These are phyloP conservation scores for Lophius piscatorius DNA, from an alignment of 2,113 vertebrate genomes.

Conservation along the genomic window DNA sequence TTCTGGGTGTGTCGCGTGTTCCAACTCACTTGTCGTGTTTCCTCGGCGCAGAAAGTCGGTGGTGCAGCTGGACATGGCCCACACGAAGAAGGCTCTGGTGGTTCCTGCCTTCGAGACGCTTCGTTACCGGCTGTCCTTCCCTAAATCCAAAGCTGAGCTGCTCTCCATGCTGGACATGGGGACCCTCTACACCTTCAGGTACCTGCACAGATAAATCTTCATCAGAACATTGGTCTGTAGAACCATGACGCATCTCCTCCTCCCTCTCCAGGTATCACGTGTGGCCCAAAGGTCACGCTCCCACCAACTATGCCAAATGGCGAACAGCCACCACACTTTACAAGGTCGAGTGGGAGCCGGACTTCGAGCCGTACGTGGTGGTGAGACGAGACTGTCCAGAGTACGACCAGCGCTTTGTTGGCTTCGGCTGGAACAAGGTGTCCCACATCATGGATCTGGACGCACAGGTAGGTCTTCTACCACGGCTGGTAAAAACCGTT, in stretches of 20 bases:
- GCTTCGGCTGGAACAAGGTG: slow-evolving; percentile 99
- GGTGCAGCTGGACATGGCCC: slow-evolving; percentile 86
- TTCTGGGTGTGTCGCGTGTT: background rate
- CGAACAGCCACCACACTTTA: slow-evolving; percentile 89
- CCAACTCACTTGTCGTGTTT: background rate
- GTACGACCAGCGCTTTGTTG: slow-evolving; percentile 94
- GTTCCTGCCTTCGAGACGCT: slow-evolving; percentile 95
- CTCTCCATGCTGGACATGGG: slow-evolving; percentile 95
- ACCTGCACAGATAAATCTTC: background rate
- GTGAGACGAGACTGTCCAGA: slow-evolving; percentile 90
- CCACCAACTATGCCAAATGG: slow-evolving; percentile 94
- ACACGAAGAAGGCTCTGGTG: slow-evolving; percentile 89
- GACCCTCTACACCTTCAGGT: slow-evolving; percentile 96
- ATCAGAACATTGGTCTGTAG: no score
- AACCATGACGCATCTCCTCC: background rate
- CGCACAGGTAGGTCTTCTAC: slow-evolving; percentile 83
- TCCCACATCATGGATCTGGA: slow-evolving; percentile 95
- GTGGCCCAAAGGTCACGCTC: slow-evolving; percentile 92
- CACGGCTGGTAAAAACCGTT: background rate
- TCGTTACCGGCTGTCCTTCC: slow-evolving; percentile 91
- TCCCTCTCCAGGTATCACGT: slow-evolving; percentile 86
- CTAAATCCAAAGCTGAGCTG: slow-evolving; percentile 94
- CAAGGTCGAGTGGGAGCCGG: slow-evolving; percentile 89
- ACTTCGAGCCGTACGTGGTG: slow-evolving; percentile 96
- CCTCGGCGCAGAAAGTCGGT: slow-evolving; percentile 82